Base-by-base conservation (phyloP, 2,888 invertebrate species). In the Hermaeophaga mercurialis region DNA sequence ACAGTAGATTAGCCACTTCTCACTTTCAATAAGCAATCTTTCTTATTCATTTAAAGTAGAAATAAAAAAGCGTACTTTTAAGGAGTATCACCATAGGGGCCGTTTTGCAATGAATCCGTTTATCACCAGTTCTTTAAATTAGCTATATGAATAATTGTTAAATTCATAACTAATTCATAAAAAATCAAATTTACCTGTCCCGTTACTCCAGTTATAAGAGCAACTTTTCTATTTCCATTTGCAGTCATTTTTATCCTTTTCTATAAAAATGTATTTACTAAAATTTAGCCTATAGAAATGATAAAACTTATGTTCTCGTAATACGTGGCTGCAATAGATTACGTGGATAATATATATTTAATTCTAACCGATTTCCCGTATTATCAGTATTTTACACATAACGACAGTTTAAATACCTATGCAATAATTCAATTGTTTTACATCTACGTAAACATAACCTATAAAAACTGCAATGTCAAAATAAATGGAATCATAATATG, bases 181-280 rank as follows among this genome's bases (percentile, higher is more conserved):
- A 26, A 26, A 19, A 22, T 47, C 0, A 12, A 17, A n/a, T n/a
- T 26, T 84, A 96, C 97, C 87, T 98, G 98, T 26, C 98, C 98
- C 33, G 95, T 96, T 59, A 98, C 96, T 65, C 98, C 98, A 58
- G 97, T 97, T 71, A 98, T 91, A 55, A 98, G 80, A 8, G 98
- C 97, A 44, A 96, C 84, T 78, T 87, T 89, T 68, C 77, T 80
- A 6, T 49, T 31, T 33, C 19, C 56, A 31, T 34, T 22, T 14
- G 28, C 33, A 48, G 57, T 34, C 62, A 62, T 62, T 48, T 48
- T 36, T 9, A 17, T 6, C 6, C 3, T 3, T 22, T 5, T 22
- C 4, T 22, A 22, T 22, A 6, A 22, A 22, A 6, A 22, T 22
- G 22, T 22, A 22, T 24, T 24, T 24, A 24, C 24, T 4, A 24